Evolutionary conservation across 1,140 invertebrate genomes (phyloP).

Genomic region (Heliconius congener): DNA sequence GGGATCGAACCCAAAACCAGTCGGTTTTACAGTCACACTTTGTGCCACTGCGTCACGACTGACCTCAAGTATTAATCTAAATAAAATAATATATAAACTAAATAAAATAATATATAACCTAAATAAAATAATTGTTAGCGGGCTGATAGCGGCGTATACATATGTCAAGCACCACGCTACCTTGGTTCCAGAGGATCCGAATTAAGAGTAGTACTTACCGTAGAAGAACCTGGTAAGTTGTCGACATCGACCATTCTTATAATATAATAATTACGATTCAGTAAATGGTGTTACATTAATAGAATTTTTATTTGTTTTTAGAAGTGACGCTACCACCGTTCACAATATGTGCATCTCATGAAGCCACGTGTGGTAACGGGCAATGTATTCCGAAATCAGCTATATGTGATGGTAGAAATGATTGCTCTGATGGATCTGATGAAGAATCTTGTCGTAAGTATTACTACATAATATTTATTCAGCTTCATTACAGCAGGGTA

Average conservation of each 20-base stretch:
- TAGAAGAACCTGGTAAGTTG: conserved; percentile 59
- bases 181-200: conserved; percentile 79
- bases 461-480: neutral
- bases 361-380: conserved; percentile 95
- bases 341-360: conserved; percentile 80
- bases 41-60: too few relatives aligned
- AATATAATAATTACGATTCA: neutral
- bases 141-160: conserved; percentile 88
- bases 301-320: conserved; percentile 25
- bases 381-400: conserved; percentile 92
- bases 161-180: conserved; percentile 90
- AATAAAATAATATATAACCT: too few relatives aligned
- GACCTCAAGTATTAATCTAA: too few relatives aligned
- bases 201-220: conserved; percentile 51
- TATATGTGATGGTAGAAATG: conserved; percentile 91
- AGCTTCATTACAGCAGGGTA: too few relatives aligned
- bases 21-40: too few relatives aligned
- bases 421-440: conserved; percentile 94
- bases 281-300: conserved; percentile 10
- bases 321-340: conserved; percentile 71
- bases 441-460: conserved; percentile 93
- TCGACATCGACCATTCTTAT: neutral
- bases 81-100: too few relatives aligned
- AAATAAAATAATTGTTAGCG: neutral
- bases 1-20: too few relatives aligned